A percentile compares a stretch with the other conserved stretches of the same genome.
These are phyloP conservation scores for Ornithoptera priamus DNA, from an alignment of 2,888 invertebrate genomes.

Conservation along the genomic window DNA sequence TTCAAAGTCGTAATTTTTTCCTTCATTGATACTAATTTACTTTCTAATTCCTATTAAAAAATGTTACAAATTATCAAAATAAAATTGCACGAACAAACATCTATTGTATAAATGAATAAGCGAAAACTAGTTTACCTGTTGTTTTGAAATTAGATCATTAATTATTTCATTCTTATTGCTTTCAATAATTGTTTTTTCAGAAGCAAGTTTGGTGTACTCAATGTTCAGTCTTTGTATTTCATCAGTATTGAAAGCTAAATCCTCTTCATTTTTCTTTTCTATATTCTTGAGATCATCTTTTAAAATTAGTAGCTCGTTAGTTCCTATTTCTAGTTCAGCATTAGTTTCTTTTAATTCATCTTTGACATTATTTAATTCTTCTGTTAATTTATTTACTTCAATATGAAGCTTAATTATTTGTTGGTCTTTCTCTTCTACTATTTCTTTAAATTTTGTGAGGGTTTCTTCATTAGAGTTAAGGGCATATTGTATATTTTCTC, in stretches of 20 bases:
- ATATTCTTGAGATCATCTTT: constrained; percentile 57
- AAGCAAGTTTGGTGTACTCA: constrained; percentile 46
- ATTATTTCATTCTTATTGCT: constrained; percentile 45
- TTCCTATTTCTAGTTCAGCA: constrained; percentile 63
- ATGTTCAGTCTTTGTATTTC: constrained; percentile 54
- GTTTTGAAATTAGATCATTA: constrained; percentile 44
- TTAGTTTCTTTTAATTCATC: constrained; percentile 61
- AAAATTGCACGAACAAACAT: constrained; percentile 9
- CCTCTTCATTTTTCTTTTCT: constrained; percentile 46
- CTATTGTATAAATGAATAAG: background rate
- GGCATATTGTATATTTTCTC: constrained; percentile 66
- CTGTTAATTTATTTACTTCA: constrained; percentile 57
- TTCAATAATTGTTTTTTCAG: constrained; percentile 40
- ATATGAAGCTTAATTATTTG: constrained; percentile 60
- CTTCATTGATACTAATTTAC: constrained; percentile 45
- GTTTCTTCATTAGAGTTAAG: constrained; percentile 56
- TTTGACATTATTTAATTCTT: constrained; percentile 49
- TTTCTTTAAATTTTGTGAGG: constrained; percentile 51
- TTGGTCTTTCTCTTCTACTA: constrained; percentile 57
- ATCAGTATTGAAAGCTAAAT: constrained; percentile 53
- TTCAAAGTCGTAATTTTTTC: constrained; percentile 41
- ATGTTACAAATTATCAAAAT: constrained; percentile 12
- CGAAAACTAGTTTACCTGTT: constrained; percentile 58
- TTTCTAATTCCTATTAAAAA: constrained; percentile 58
- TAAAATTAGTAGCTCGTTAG: constrained; percentile 54